Conservation (phyloP, 2,888 invertebrate species). For the Hymenopus coronatus region DNA sequence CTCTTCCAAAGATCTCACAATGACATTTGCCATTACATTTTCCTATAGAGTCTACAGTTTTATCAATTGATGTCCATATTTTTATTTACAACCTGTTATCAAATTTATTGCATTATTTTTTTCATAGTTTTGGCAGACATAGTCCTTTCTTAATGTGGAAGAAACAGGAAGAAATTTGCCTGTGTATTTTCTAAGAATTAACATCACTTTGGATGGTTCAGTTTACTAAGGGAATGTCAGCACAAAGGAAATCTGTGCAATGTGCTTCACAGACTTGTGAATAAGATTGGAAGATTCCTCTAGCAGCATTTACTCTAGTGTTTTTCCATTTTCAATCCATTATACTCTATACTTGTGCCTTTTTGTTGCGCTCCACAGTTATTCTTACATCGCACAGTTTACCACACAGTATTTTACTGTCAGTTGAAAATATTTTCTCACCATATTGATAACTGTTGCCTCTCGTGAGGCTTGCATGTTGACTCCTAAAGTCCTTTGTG, state of each 20-base stretch:
- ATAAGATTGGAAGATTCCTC: too few relatives aligned
- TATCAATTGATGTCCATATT: background rate
- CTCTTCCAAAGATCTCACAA: background rate
- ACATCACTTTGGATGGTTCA: too few relatives aligned
- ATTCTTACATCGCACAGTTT: constrained; percentile 1
- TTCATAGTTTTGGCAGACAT: background rate
- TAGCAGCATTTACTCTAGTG: background rate
- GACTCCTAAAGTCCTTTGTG: too few relatives aligned
- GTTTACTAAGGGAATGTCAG: too few relatives aligned
- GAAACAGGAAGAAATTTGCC: too few relatives aligned
- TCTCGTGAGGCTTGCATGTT: too few relatives aligned
- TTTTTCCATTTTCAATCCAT: background rate
- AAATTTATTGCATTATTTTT: background rate
- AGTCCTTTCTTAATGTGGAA: background rate
- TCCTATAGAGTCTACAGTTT: background rate
- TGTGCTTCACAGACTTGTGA: too few relatives aligned
- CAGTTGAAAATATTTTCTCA: background rate
- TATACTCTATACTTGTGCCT: background rate
- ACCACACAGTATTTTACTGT: background rate
- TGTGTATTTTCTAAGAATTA: too few relatives aligned
- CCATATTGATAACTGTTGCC: too few relatives aligned
- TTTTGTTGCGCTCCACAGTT: background rate
- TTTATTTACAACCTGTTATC: background rate
- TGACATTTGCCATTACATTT: background rate
- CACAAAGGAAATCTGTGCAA: too few relatives aligned